A percentile compares a stretch with the other conserved stretches of the same genome.
These are phyloP conservation scores for Ophion obscuratus DNA, from an alignment of 2,888 invertebrate species.

Conservation along the genomic window DNA sequence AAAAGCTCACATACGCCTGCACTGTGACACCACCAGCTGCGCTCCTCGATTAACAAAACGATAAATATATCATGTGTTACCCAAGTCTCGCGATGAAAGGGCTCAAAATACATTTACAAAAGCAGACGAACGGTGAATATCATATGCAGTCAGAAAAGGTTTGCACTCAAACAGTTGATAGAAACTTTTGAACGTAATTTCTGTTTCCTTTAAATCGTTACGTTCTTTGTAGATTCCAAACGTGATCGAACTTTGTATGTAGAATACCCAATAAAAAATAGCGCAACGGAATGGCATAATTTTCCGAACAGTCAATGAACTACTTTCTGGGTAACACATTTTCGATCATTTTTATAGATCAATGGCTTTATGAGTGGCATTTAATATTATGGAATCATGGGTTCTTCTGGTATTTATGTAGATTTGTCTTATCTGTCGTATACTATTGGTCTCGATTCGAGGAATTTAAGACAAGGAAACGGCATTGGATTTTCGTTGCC, in stretches of 20 bases:
- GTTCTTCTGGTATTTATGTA: too few species aligned
- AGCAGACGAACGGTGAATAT: constrained; percentile 18
- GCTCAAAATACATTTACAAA: constrained; percentile 44
- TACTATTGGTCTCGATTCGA: background rate
- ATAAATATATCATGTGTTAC: constrained; percentile 39
- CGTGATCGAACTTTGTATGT: background rate
- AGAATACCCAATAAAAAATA: background rate
- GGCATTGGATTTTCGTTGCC: background rate
- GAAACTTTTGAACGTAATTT: constrained; percentile 29
- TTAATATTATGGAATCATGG: too few species aligned
- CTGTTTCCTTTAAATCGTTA: constrained; percentile 35
- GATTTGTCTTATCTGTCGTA: too few species aligned
- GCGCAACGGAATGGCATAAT: background rate
- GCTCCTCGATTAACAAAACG: constrained; percentile 42
- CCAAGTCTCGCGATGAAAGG: constrained; percentile 25
- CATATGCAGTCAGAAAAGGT: constrained; percentile 13
- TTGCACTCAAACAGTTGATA: constrained; percentile 18
- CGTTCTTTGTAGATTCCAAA: constrained; percentile 21
- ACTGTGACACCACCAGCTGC: constrained; percentile 64
- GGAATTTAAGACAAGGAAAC: background rate
- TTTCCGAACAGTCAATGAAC: background rate
- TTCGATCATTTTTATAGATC: too few species aligned
- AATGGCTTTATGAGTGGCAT: too few species aligned
- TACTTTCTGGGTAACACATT: background rate
- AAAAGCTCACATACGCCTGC: constrained; percentile 28